Evolutionary conservation across 2,888 invertebrate species (phyloP), one percentile per base, ranked within the genome.

Genomic region (Saturnia japonica): DNA sequence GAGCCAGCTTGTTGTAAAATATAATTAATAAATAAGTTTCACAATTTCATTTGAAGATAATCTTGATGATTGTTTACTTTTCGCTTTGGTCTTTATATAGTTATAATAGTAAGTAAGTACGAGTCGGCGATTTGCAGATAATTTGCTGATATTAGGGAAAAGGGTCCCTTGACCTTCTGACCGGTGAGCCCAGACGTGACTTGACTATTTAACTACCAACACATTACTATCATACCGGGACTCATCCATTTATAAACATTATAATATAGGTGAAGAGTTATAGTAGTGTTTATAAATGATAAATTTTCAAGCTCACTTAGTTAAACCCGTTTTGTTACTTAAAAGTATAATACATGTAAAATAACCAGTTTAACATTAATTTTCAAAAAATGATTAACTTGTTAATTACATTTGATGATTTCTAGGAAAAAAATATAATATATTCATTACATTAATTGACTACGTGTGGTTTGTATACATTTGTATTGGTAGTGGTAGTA

Each of bases 111-210:
- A 80, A 81, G 80, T 79, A 76, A n/a, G n/a, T 79, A 80, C 85
- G 82, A 82, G 83, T 81, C 83, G 73, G 75, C 76, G 75, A 79
- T 84, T 84, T 81, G 78, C 80, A 84, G 84, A 86, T 84, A 81
- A 86, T 88, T 86, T 86, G 86, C 82, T 85, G 80, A 80, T 80
- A 76, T 69, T 73, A 76, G 76, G 81, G 73, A 76, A 79, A 80
- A 81, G 78, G 81, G 78, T 81, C 82, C 77, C 76, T 78, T 83
- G 85, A 88, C 87, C 88, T 86, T 78, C 77, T 80, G 78, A 81
- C 83, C 79, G 80, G 76, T 64, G 77, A 73, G 78, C 74, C 72
- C 76, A 78, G 73, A 86, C 88, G 88, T 89, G 88, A 86, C 83
- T 74, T 72, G 73, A 75, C 40, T 73, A 82, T 73, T 78, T 67